Evolutionary conservation across 2,113 vertebrate species (phyloP), one percentile per base, ranked within the genome.

Genomic region (Burhinus bistriatus): DNA sequence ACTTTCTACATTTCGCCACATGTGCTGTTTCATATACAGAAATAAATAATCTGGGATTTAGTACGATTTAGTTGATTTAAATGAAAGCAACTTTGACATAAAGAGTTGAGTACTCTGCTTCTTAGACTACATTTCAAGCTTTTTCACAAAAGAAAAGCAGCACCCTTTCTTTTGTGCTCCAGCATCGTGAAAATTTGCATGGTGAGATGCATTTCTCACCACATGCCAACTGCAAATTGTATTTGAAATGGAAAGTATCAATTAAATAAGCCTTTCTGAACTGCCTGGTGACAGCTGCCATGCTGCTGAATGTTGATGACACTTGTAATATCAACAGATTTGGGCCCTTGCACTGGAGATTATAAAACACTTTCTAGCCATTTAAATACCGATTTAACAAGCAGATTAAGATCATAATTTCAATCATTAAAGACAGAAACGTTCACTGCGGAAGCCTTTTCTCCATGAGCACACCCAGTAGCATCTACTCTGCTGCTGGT

Each of bases 231-330:
- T 96, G 93, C 87, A 97, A 97, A 97, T 97, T 97, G 94, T 95
- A 91, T 97, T 97, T 96, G 93, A 92, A 95, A 97, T 97, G 77
- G 93, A 87, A 97, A 95, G 76, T 96, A 97, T 97, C 96, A 97
- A 97, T 97, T 97, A 97, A 96, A 96, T 96, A 91, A 94, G 89
- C 90, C 80, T 95, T 93, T 90, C 94, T 96, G 97, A 96, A 95
- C 92, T 93, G 94, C 93, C 70, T 93, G 91, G 82, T 92, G 93
- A 89, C 89, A 95, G 89, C 95, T 96, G 93, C 83, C 90, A 59
- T 49, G 72, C 91, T 93, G 84, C 89, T 95, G 94, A 95, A 95
- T 80, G 93, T 82, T 85, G 95, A 89, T 44, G 18, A 66, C 94
- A 87, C 62, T 96, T 84, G 58, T 38, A 78, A 86, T 87, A 88